Conservation (phyloP, 2,888 invertebrate genomes). For the Subacronicta megacephala region DNA sequence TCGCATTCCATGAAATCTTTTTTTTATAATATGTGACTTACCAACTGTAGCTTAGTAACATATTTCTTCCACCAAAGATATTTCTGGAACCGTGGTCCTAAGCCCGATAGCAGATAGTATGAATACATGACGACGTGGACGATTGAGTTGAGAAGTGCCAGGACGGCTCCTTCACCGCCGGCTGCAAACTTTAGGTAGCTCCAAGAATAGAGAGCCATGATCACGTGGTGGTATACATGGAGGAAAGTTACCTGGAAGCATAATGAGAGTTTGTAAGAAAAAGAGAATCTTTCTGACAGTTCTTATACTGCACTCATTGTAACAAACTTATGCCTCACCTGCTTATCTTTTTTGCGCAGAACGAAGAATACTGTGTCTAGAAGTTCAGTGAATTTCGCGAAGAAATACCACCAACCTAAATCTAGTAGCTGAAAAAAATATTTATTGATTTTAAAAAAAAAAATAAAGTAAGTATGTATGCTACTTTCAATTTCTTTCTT, state of each 20-base stretch:
- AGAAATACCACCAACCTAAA: conserved; percentile 94
- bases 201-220: conserved; percentile 94
- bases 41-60: conserved; percentile 95
- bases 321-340: conserved; percentile 80
- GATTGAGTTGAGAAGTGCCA: conserved; percentile 93
- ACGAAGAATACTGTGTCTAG: conserved; percentile 96
- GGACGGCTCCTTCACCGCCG: conserved; percentile 93
- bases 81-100: conserved; percentile 93
- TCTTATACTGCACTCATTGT: no score
- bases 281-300: no score
- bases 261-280: neutral
- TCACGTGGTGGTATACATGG: conserved; percentile 96
- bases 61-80: conserved; percentile 97
- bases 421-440: conserved; percentile 86
- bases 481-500: neutral
- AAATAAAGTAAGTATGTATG: no score
- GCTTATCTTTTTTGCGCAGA: conserved; percentile 92
- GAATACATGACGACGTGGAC: conserved; percentile 96
- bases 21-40: no score
- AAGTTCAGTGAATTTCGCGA: conserved; percentile 94
- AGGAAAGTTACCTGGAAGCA: conserved; percentile 94
- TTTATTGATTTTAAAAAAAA: no score
- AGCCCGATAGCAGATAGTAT: conserved; percentile 94
- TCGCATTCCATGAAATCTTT: no score
- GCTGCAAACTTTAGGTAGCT: conserved; percentile 94